Evolutionary conservation across 2,797 vertebrate species (phyloP).

Genomic region (Rhinatrema bivittatum): DNA sequence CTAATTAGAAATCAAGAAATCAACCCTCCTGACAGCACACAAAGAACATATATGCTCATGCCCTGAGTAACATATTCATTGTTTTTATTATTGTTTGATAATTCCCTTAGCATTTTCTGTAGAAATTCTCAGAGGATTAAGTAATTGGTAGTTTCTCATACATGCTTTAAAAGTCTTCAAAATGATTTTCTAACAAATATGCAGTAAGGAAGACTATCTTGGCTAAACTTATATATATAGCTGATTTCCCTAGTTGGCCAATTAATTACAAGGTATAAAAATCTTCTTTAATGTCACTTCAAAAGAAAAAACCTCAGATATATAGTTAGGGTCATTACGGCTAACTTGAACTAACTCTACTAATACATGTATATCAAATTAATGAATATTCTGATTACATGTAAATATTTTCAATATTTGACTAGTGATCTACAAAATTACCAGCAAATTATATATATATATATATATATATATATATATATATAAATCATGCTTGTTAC

Average conservation of each 20-base stretch:
- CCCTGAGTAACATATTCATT: constrained; percentile 34
- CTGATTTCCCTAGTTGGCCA: constrained; percentile 85
- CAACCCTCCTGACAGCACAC: no score
- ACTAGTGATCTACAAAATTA: no score
- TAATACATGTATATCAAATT: constrained; percentile 19
- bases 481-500: no score
- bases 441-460: no score
- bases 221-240: constrained; percentile 66
- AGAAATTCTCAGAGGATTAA: constrained; percentile 34
- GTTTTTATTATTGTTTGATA: constrained; percentile 54
- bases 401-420: no score
- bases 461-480: no score
- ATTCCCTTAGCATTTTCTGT: constrained; percentile 31
- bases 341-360: constrained; percentile 16
- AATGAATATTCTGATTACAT: no score
- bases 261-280: constrained; percentile 71
- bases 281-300: constrained; percentile 39
- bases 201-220: constrained; percentile 57
- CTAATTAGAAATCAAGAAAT: no score
- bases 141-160: constrained; percentile 63
- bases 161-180: constrained; percentile 65
- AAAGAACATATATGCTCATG: constrained; percentile 19
- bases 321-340: constrained; percentile 40
- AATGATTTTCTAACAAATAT: constrained; percentile 59
- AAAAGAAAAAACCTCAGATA: constrained; percentile 18